phyloP scores from a whole-genome alignment of 2,888 invertebrate genomes.

The Rutpela maculata region DNA sequence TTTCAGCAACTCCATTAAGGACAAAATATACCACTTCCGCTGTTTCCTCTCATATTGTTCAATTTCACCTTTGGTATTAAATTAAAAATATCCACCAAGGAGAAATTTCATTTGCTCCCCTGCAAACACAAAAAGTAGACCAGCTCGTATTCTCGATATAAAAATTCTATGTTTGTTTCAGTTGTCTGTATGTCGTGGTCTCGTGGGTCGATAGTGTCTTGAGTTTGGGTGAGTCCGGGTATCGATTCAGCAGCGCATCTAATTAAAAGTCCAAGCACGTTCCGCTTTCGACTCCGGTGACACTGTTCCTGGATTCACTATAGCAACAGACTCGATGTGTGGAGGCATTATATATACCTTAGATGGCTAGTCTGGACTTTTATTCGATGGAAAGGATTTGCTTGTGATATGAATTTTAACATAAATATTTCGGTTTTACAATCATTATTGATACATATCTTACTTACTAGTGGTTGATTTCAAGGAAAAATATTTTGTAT shows the following conservation, averaged over 20 bases:
- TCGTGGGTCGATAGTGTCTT: conserved; percentile 63
- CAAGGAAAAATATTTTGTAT: too few relatives aligned
- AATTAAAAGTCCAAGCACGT: conserved; percentile 74
- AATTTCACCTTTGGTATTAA: not conserved
- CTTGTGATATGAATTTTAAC: not conserved
- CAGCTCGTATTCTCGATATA: conserved; percentile 29
- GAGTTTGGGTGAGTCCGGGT: conserved; percentile 65
- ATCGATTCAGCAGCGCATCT: conserved; percentile 74
- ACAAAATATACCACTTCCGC: too few relatives aligned
- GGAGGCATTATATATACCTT: conserved; percentile 30
- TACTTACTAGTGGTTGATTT: too few relatives aligned
- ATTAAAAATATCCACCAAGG: not conserved
- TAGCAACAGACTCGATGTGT: conserved; percentile 62
- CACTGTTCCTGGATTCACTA: conserved; percentile 73
- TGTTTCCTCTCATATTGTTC: not conserved
- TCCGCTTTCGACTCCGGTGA: conserved; percentile 73
- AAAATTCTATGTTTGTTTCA: conserved; percentile 47
- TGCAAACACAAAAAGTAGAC: conserved; percentile 10
- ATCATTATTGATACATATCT: too few relatives aligned
- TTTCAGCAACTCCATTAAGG: too few relatives aligned
- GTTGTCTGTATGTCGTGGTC: conserved; percentile 46
- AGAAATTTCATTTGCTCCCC: conserved; percentile 3
- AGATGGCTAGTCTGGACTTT: conserved; percentile 24
- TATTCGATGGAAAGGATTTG: not conserved
- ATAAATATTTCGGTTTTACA: not conserved